Base-by-base conservation (phyloP, 1,140 invertebrate genomes). In the Tetragonula clypearis region DNA sequence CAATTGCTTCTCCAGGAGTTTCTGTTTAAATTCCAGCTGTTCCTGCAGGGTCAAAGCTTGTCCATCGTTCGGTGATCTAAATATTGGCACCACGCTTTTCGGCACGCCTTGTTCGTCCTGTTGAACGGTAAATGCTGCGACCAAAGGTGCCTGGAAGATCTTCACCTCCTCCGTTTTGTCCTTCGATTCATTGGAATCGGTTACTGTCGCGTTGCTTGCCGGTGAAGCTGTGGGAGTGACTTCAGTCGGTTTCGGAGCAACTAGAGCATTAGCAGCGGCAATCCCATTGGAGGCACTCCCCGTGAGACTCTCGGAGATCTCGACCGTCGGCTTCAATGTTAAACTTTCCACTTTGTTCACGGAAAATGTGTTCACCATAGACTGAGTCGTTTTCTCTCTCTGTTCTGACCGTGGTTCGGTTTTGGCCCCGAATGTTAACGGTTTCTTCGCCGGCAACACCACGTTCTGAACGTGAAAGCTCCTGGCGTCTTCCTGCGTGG, bases 111-210 rank as follows among this genome's bases (percentile, higher is more conserved):
- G 95, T 75, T 96, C 97, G 90, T 98, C 97, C 92, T 98, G 97
- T 88, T 98, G 97, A 4, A 98, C 97, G 0, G 97, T 98, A 89
- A 98, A 98, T 1, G 97, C 97, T 2, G 97, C 97, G 1, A 98
- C 96, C 56, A 98, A 90, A 0, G 97, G 97, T 11, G 97, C 97
- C 86, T 96, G 96, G 90, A 97, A 97, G 73, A 98, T 97, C 91
- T 97, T 97, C 19, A 98, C 97, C 79, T 97, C 97, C 88, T 96
- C 96, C 0, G 84, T 79, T 60, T 78, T 88, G 96, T 90, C 93
- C 82, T 87, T 89, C 1, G 80, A 73, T 11, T 65, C 58, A 74
- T 91, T 93, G 9, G 90, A 90, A 8, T 82, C 86, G 23, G 88
- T 92, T n/a, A 93, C 93, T 8, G 91, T 92, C 2, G 93, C 92